Conservation (phyloP, 2,113 vertebrate species). For the Vulpes ferrilata region DNA sequence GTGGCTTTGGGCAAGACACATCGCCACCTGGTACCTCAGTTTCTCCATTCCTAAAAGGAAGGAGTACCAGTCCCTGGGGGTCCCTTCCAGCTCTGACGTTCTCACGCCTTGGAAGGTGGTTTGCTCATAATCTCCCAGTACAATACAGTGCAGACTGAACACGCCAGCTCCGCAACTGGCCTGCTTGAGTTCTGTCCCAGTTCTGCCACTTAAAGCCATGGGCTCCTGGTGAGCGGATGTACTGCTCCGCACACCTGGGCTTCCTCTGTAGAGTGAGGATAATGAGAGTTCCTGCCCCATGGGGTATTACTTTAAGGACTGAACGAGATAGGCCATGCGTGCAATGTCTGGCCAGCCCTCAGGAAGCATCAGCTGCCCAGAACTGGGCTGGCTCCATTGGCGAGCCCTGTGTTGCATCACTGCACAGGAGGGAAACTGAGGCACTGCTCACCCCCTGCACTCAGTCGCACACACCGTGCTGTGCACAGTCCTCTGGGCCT, state of each 20-base stretch:
- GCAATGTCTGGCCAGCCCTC: background rate
- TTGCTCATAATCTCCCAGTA: background rate
- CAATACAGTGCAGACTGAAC: background rate
- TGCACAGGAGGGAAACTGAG: background rate
- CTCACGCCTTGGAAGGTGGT: background rate
- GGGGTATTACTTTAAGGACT: background rate
- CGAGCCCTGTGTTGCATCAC: background rate
- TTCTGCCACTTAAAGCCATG: background rate
- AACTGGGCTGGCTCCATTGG: background rate
- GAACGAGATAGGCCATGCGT: background rate
- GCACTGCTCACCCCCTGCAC: background rate
- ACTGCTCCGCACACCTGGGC: background rate
- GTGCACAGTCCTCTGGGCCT: background rate
- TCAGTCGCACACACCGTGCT: background rate
- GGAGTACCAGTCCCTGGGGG: background rate
- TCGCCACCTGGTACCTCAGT: background rate
- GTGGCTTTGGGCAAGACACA: too few relatives aligned
- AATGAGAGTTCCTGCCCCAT: background rate
- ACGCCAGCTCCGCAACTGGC: background rate
- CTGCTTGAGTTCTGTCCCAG: background rate
- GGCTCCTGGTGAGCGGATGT: background rate
- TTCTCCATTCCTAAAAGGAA: background rate
- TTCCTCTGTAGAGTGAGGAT: background rate
- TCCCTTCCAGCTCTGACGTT: background rate
- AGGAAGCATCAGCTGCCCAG: background rate